Evolutionary conservation across 1,140 invertebrate species (phyloP), one percentile per base, ranked within the genome.

Genomic region (Pantala flavescens): DNA sequence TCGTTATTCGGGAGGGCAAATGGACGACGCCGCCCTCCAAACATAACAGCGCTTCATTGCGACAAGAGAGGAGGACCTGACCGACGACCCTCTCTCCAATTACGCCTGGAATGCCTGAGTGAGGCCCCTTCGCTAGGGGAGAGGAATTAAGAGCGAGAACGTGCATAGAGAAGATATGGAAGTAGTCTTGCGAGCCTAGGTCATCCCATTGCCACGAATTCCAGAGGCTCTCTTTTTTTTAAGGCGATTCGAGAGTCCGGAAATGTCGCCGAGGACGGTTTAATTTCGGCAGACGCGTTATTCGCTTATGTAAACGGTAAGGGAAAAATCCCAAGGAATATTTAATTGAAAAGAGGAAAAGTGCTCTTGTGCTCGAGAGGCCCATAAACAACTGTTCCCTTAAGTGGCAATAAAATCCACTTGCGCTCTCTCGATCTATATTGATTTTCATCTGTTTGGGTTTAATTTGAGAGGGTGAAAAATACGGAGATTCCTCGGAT

Each of bases 11-110:
- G 49, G 49, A 21, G 49, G 49, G 3, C 16, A 63, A 63, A 63
- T 63, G 49, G 49, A 63, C 49, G n/a, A 63, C 49, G 49, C 14
- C 49, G 12, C 3, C 49, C 49, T 12, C 49, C 12, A 7, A 21
- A 63, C 49, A 63, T 21, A 63, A 63, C 49, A 63, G 49, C 49
- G 49, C 49, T 63, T 63, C 49, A 63, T 63, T 63, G 49, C 49
- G 49, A 63, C 49, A 63, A 63, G 49, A 63, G 49, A 12, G 1
- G 12, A 63, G 3, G 5, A 63, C 14, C n/a, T 21, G 3, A 3
- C 49, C 12, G 12, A 63, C 14, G 12, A 63, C 49, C 49, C 28
- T 36, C 28, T 36, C 49, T 63, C 49, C 49, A 63, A 63, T 63
- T 63, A 63, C 49, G 49, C 49, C 49, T 63, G 49, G 49, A 63